Evolutionary conservation across 2,888 invertebrate species (phyloP).

Genomic region (Megastigmus dorsalis): DNA sequence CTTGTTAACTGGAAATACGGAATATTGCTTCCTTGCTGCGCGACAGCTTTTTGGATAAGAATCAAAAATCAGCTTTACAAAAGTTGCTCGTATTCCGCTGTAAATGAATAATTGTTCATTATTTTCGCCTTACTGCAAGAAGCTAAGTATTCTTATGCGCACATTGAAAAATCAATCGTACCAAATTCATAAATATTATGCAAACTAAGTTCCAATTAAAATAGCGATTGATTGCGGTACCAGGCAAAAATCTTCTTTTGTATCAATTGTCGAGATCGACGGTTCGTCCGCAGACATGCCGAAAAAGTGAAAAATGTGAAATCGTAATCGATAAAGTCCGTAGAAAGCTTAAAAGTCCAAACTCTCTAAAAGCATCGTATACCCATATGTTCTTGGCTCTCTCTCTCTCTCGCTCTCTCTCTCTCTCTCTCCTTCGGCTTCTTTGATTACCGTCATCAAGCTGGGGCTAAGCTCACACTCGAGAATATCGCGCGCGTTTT

Average conservation of each 20-base stretch:
- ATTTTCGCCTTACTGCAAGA: no score
- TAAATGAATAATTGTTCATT: no score
- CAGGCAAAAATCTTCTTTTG: neutral
- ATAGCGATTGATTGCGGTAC: no score
- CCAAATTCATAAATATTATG: no score
- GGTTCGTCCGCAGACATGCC: neutral
- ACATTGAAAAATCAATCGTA: no score
- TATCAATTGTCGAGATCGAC: neutral
- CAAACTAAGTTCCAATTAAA: no score
- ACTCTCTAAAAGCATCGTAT: constrained; percentile 33
- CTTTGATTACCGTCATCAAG: constrained; percentile 46
- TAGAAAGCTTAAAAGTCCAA: neutral
- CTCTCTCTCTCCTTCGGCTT: neutral
- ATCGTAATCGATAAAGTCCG: constrained; percentile 15
- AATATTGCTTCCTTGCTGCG: no score
- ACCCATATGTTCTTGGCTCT: neutral
- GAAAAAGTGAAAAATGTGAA: constrained; percentile 16
- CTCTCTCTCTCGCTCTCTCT: neutral
- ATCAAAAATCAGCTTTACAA: no score
- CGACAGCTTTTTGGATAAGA: no score
- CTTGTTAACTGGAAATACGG: no score
- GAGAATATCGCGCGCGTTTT: constrained; percentile 36
- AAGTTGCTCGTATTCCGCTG: no score
- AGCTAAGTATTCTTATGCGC: no score
- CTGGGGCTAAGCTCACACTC: neutral